Evolutionary conservation across 2,888 invertebrate species (phyloP).

Genomic region (Drosophila lutescens): DNA sequence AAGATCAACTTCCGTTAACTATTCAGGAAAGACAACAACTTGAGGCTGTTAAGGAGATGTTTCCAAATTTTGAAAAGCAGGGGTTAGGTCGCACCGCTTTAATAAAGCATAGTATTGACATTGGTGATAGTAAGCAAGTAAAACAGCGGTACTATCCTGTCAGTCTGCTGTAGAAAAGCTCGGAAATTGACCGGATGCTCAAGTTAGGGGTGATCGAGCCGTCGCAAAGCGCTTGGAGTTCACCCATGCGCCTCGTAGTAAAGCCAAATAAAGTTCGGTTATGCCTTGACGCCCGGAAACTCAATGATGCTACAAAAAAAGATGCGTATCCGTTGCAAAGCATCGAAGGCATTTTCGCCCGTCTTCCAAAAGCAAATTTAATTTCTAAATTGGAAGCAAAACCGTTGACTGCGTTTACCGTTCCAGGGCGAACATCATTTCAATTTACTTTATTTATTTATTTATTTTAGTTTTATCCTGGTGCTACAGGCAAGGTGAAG

Average conservation of each 20-base stretch:
- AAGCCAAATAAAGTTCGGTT: constrained; percentile 1
- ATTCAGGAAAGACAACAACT: neutral
- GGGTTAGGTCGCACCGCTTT: neutral
- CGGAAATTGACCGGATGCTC: constrained; percentile 3
- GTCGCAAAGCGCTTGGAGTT: constrained; percentile 7
- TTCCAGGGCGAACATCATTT: neutral
- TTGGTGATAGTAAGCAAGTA: neutral
- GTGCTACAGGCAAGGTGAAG: no score
- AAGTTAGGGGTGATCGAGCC: neutral
- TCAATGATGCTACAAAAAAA: constrained; percentile 1
- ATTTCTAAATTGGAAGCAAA: constrained; percentile 3
- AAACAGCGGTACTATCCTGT: constrained; percentile 9
- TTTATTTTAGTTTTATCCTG: no score
- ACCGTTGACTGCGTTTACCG: neutral
- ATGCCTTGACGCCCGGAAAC: constrained; percentile 1
- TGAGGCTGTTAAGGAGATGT: neutral
- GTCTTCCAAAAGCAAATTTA: constrained; percentile 7
- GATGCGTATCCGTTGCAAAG: constrained; percentile 3
- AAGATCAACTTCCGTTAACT: neutral
- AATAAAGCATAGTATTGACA: constrained; percentile 1
- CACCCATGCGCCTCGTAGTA: neutral
- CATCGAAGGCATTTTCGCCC: constrained; percentile 6
- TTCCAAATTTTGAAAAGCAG: neutral
- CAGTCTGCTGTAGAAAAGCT: constrained; percentile 1
- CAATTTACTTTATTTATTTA: no score